These are phyloP conservation scores for Pectinophora gossypiella DNA, from an alignment of 1,140 invertebrate genomes.

Conservation along the genomic window DNA sequence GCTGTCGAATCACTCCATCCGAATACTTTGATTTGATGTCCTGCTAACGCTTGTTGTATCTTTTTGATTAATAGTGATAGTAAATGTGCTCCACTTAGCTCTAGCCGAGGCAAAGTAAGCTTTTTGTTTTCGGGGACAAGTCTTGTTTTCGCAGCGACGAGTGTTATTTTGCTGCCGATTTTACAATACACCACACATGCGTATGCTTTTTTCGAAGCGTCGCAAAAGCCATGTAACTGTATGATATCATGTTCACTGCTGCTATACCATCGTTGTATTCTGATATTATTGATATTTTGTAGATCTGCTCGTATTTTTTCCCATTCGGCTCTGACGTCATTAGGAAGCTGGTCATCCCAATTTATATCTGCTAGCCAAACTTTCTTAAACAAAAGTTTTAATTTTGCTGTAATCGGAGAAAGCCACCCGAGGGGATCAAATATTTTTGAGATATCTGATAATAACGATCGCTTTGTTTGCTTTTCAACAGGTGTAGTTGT, in stretches of 20 bases:
- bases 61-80: slow-evolving; percentile 20
- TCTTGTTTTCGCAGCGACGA: not conserved
- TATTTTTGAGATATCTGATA: not conserved
- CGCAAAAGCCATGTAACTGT: not conserved
- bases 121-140: not conserved
- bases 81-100: slow-evolving; percentile 18
- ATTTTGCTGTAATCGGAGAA: not conserved
- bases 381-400: not conserved
- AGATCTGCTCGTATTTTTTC: not conserved
- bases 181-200: not conserved
- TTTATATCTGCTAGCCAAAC: not conserved
- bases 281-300: not conserved
- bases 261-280: not conserved
- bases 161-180: not conserved
- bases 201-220: not conserved
- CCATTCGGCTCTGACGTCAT: not conserved
- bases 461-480: not conserved
- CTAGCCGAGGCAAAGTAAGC: slow-evolving; percentile 2
- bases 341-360: not conserved
- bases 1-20: slow-evolving; percentile 19
- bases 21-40: slow-evolving; percentile 5
- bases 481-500: not conserved
- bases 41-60: slow-evolving; percentile 1
- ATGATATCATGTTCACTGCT: not conserved
- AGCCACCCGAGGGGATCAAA: not conserved